Evolutionary conservation across 1,140 invertebrate genomes (phyloP).

Genomic region (Nebria ingens): DNA sequence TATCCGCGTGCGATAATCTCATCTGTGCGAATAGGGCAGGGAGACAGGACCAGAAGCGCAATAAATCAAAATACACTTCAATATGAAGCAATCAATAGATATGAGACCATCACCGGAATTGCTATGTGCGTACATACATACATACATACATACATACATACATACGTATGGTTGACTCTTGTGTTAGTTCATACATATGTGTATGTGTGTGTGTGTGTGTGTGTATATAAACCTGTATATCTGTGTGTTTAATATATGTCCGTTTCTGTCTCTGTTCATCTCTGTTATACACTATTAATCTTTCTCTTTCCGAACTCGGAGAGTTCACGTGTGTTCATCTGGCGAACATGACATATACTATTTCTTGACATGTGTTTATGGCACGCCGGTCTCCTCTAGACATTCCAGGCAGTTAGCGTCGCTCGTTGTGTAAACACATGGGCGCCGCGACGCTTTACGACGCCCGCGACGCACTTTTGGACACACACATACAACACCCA

Average conservation of each 20-base stretch:
- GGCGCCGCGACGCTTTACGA: constrained; percentile 19
- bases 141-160: too few relatives aligned
- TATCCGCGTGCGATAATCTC: background rate
- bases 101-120: background rate
- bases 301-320: background rate
- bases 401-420: constrained; percentile 6
- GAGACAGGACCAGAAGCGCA: background rate
- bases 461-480: constrained; percentile 8
- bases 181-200: background rate
- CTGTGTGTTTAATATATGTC: background rate
- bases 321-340: background rate
- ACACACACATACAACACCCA: background rate
- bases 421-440: constrained; percentile 16
- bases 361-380: constrained; percentile 6
- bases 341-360: constrained; percentile 3
- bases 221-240: background rate
- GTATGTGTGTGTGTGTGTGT: background rate
- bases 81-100: constrained; percentile 2
- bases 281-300: too few relatives aligned
- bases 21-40: background rate
- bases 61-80: constrained; percentile 1
- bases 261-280: too few relatives aligned
- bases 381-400: constrained; percentile 2
- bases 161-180: too few relatives aligned
- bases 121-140: background rate